phyloP scores from a whole-genome alignment of 1,140 invertebrate species.

The Neodiprion pinetum region DNA sequence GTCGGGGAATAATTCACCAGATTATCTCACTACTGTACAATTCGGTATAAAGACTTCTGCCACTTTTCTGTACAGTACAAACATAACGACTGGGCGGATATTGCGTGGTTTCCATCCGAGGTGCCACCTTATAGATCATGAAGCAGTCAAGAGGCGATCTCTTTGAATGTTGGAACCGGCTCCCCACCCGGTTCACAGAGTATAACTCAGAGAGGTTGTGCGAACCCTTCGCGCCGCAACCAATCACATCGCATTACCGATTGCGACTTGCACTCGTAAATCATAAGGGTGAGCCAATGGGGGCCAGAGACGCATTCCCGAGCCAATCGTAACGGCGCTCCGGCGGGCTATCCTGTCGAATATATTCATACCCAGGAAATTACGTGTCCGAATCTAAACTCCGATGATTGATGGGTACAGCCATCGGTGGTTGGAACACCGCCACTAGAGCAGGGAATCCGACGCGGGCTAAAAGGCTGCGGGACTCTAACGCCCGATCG shows the following conservation, averaged over 20 bases:
- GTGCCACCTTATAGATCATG: too few species aligned
- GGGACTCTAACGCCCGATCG: too few species aligned
- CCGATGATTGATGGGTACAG: constrained; percentile 11
- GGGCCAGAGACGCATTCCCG: constrained; percentile 33
- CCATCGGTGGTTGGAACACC: background rate
- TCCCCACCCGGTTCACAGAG: too few species aligned
- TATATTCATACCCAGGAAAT: constrained; percentile 53
- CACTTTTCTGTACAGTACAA: too few species aligned
- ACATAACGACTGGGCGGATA: too few species aligned
- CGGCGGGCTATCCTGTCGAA: constrained; percentile 35
- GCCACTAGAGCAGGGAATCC: background rate
- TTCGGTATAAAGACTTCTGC: too few species aligned
- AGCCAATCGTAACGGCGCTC: constrained; percentile 36
- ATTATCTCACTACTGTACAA: too few species aligned
- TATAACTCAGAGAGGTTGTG: too few species aligned
- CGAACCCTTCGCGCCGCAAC: constrained; percentile 11
- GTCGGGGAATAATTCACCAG: too few species aligned
- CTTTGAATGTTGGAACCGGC: too few species aligned
- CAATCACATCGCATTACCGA: constrained; percentile 46
- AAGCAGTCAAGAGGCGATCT: too few species aligned
- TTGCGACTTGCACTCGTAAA: constrained; percentile 49
- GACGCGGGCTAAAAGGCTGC: background rate
- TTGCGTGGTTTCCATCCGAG: too few species aligned
- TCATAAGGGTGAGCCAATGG: constrained; percentile 47
- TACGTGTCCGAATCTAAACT: constrained; percentile 61